Evolutionary conservation across 2,113 vertebrate genomes (phyloP).

Genomic region (Eupsittula cactorum): DNA sequence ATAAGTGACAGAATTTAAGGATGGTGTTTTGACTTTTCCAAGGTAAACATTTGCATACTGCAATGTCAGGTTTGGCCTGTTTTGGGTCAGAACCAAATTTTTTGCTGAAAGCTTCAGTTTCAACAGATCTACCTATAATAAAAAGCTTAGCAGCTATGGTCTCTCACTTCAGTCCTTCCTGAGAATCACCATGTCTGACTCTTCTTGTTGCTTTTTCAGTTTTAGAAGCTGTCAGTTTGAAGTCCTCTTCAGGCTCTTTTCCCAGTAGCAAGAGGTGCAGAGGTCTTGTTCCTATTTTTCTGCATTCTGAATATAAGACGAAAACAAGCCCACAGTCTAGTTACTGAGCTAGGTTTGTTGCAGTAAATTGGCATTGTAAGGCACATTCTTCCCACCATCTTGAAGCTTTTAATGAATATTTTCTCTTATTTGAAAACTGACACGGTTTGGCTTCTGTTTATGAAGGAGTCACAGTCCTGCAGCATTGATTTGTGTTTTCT

Average conservation of each 20-base stretch:
- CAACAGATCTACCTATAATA: not conserved
- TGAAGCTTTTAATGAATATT: conserved; percentile 71
- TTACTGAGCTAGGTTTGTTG: conserved; percentile 60
- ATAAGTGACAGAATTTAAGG: not conserved
- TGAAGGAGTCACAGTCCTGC: conserved; percentile 61
- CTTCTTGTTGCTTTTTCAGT: not conserved
- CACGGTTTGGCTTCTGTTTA: conserved; percentile 59
- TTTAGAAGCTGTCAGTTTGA: conserved; percentile 7
- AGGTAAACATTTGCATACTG: not conserved
- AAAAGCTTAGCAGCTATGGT: not conserved
- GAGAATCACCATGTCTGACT: not conserved
- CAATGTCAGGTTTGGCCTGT: not conserved
- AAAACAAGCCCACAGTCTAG: conserved; percentile 57
- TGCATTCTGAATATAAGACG: conserved; percentile 52
- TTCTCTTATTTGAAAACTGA: conserved; percentile 52
- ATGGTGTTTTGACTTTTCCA: not conserved
- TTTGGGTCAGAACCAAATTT: not conserved
- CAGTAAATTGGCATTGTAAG: conserved; percentile 54
- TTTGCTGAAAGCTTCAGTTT: not conserved
- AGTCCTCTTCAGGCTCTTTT: not conserved
- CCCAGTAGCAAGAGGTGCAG: conserved; percentile 8
- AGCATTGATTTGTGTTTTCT: conserved; percentile 38
- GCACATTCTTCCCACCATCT: conserved; percentile 66
- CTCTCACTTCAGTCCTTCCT: not conserved
- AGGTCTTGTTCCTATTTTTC: conserved; percentile 63